These are phyloP conservation scores for Mormyrops attenuatus DNA, from an alignment of 2,797 vertebrate species.

Conservation along the genomic window DNA sequence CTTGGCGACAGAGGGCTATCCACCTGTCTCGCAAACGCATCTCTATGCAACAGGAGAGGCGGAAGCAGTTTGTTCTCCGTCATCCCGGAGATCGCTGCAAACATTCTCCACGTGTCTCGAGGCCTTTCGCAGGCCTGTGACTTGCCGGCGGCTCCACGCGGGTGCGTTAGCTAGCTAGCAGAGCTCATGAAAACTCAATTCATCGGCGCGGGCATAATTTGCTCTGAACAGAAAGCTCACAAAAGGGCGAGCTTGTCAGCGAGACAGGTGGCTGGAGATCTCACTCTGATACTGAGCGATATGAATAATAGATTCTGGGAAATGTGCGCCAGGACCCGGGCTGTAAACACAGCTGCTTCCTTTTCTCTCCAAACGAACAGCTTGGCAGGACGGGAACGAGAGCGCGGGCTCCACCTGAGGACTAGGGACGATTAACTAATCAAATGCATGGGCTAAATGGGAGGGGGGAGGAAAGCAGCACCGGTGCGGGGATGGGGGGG, in stretches of 20 bases:
- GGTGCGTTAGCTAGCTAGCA: conserved; percentile 84
- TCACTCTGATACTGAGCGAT: conserved; percentile 99
- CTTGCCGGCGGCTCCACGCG: conserved; percentile 41
- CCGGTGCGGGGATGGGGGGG: conserved; percentile 34
- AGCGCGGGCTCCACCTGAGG: conserved; percentile 96
- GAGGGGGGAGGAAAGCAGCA: conserved; percentile 49
- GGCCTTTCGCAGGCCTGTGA: conserved; percentile 57
- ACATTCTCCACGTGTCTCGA: conserved; percentile 83
- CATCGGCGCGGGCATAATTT: conserved; percentile 99
- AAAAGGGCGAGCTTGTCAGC: conserved; percentile 99
- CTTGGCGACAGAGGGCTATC: background rate
- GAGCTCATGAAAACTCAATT: conserved; percentile 99
- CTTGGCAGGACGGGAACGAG: conserved; percentile 89
- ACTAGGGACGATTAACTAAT: conserved; percentile 79
- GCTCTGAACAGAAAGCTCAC: conserved; percentile 98
- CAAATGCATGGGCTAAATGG: conserved; percentile 69
- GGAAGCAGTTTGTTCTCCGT: background rate
- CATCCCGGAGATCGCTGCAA: conserved; percentile 61
- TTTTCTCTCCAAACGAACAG: conserved; percentile 99
- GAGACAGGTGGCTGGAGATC: conserved; percentile 99
- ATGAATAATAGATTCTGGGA: conserved; percentile 99
- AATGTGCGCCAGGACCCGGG: conserved; percentile 99
- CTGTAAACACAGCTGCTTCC: conserved; percentile 99
- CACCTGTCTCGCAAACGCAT: background rate
- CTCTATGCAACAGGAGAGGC: background rate